Evolutionary conservation across 2,797 vertebrate species (phyloP).

Genomic region (Hippoglossus hippoglossus): DNA sequence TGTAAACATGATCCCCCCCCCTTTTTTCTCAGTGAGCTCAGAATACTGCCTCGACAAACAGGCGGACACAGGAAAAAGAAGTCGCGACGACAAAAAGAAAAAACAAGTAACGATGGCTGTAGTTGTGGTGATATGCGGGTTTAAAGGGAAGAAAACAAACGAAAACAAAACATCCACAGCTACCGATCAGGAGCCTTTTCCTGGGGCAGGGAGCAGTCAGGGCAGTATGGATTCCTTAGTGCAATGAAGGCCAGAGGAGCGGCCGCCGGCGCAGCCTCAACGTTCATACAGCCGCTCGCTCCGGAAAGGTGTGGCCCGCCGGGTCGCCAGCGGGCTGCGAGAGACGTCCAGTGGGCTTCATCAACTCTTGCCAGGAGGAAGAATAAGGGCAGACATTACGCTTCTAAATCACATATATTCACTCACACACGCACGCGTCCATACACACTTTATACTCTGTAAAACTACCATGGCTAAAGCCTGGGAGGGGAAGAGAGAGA

Average conservation of each 20-base stretch:
- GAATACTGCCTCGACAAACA: conserved; percentile 67
- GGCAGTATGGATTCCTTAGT: conserved; percentile 84
- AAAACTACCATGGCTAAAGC: conserved; percentile 73
- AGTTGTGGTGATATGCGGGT: conserved; percentile 63
- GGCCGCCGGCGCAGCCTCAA: conserved; percentile 41
- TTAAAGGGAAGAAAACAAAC: conserved; percentile 14
- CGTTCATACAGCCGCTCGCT: conserved; percentile 53
- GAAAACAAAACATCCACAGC: conserved; percentile 53
- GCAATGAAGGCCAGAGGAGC: conserved; percentile 80
- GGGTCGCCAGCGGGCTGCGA: conserved; percentile 44
- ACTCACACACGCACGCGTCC: conserved; percentile 28
- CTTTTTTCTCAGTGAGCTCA: conserved; percentile 52
- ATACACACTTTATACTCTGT: conserved; percentile 61
- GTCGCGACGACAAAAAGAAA: conserved; percentile 2
- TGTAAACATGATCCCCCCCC: conserved; percentile 78
- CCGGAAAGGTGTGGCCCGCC: conserved; percentile 59
- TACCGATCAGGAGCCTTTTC: conserved; percentile 63
- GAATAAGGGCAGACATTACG: conserved; percentile 62
- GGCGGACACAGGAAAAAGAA: conserved; percentile 18
- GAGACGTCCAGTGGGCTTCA: conserved; percentile 62
- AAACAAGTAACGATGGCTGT: conserved; percentile 54
- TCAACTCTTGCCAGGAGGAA: conserved; percentile 62
- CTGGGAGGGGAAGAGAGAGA: conserved; percentile 19
- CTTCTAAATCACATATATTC: conserved; percentile 54
- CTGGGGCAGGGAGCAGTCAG: conserved; percentile 62